These are phyloP conservation scores for Heteromyza rotundicornis DNA, from an alignment of 2,888 invertebrate species.

Conservation along the genomic window DNA sequence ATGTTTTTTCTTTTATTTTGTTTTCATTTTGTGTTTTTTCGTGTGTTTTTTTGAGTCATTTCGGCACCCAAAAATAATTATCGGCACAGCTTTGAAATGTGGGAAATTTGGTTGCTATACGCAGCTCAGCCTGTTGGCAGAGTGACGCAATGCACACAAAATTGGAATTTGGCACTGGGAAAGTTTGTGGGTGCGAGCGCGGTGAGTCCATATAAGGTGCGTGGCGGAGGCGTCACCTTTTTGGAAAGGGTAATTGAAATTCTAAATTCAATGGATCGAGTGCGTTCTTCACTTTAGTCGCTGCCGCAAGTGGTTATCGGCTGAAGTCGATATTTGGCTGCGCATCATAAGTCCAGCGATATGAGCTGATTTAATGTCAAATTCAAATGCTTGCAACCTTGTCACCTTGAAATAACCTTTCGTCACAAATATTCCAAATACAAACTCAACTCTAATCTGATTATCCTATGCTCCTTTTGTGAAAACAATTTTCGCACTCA, in stretches of 20 bases:
- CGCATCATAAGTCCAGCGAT: too few species aligned
- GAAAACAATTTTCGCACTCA: constrained; percentile 41
- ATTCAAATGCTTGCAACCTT: too few species aligned
- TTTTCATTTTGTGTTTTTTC: too few species aligned
- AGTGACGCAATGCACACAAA: neutral
- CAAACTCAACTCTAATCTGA: constrained; percentile 23
- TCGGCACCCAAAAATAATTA: constrained; percentile 1
- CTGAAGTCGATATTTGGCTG: too few species aligned
- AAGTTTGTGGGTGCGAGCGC: neutral
- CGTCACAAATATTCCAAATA: constrained; percentile 5
- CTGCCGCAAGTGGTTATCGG: too few species aligned
- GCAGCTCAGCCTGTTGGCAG: too few species aligned
- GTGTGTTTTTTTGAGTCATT: constrained; percentile 33
- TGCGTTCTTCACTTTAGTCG: too few species aligned
- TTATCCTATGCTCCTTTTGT: constrained; percentile 39
- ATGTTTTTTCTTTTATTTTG: too few species aligned
- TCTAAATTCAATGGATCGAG: too few species aligned
- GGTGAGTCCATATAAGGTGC: neutral
- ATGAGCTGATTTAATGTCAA: too few species aligned
- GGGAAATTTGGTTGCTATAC: neutral
- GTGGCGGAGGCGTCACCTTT: neutral
- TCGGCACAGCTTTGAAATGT: neutral
- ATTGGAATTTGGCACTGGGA: neutral
- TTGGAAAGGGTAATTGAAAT: too few species aligned
- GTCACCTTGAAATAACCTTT: constrained; percentile 45